These are phyloP conservation scores for Botia kubotai DNA, from an alignment of 2,797 vertebrate species.

Conservation along the genomic window DNA sequence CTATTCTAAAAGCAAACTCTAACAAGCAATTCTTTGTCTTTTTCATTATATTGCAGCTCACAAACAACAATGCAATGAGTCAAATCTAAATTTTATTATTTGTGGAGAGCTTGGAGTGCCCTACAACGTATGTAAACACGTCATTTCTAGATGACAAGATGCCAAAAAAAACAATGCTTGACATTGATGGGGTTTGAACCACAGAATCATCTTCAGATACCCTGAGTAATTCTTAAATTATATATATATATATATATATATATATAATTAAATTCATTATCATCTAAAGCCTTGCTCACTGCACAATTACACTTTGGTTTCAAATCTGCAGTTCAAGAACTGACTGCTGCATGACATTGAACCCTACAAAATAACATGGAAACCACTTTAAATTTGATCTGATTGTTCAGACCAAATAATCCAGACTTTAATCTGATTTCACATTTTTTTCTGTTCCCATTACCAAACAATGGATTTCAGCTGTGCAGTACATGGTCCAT, in stretches of 20 bases:
- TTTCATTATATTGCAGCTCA: slow-evolving; percentile 14
- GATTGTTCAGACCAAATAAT: neutral
- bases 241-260: neutral
- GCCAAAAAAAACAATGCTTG: slow-evolving; percentile 3
- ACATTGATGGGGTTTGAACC: slow-evolving; percentile 12
- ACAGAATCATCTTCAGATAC: neutral
- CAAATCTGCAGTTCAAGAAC: neutral
- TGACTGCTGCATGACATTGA: neutral
- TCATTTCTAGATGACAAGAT: slow-evolving; percentile 22
- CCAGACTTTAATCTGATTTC: neutral
- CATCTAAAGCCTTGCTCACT: neutral
- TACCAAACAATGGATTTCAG: neutral
- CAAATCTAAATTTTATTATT: slow-evolving; percentile 24
- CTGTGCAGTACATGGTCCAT: neutral
- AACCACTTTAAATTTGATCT: neutral
- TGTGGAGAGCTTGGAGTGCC: neutral
- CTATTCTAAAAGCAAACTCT: slow-evolving; percentile 25
- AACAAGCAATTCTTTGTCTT: slow-evolving; percentile 9
- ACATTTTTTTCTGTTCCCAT: neutral
- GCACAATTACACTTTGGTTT: neutral
- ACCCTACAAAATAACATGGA: neutral
- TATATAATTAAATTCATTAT: no score
- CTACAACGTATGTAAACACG: slow-evolving; percentile 30
- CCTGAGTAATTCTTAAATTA: neutral
- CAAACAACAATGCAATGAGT: slow-evolving; percentile 4